phyloP scores from a whole-genome alignment of 2,113 vertebrate species.

The Rhinichthys klamathensis region DNA sequence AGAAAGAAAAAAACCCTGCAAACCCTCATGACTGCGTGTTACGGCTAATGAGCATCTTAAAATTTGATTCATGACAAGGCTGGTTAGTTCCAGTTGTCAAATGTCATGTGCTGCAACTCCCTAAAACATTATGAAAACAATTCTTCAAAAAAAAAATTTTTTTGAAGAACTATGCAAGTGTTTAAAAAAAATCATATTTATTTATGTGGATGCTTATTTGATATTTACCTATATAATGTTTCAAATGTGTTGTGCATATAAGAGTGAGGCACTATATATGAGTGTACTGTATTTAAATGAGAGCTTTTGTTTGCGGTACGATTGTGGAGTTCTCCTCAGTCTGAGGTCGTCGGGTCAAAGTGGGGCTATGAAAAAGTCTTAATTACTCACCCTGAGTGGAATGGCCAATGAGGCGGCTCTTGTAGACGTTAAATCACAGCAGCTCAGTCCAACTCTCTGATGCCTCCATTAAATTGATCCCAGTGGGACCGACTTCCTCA shows the following conservation, averaged over 20 bases:
- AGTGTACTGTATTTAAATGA: neutral
- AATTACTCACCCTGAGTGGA: slow-evolving; percentile 60
- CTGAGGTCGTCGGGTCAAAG: slow-evolving; percentile 53
- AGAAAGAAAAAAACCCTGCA: neutral
- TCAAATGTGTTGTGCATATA: neutral
- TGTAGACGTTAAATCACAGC: slow-evolving; percentile 30
- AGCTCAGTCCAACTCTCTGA: slow-evolving; percentile 10
- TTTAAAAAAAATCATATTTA: neutral
- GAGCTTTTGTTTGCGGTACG: neutral
- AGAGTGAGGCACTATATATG: neutral
- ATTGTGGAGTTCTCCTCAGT: slow-evolving; percentile 30
- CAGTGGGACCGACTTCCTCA: slow-evolving; percentile 34
- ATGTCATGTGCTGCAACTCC: neutral
- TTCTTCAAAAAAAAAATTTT: too few species aligned
- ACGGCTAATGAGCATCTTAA: neutral
- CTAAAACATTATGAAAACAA: neutral
- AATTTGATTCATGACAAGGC: neutral
- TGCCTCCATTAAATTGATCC: slow-evolving; percentile 39
- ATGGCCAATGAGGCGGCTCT: slow-evolving; percentile 31
- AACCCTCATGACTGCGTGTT: neutral
- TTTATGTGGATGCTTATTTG: neutral
- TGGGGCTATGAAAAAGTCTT: slow-evolving; percentile 61
- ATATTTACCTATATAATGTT: neutral
- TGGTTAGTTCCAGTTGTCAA: neutral
- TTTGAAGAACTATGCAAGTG: too few species aligned